Evolutionary conservation across 2,888 invertebrate species (phyloP).

Genomic region (Augiades crinisus): DNA sequence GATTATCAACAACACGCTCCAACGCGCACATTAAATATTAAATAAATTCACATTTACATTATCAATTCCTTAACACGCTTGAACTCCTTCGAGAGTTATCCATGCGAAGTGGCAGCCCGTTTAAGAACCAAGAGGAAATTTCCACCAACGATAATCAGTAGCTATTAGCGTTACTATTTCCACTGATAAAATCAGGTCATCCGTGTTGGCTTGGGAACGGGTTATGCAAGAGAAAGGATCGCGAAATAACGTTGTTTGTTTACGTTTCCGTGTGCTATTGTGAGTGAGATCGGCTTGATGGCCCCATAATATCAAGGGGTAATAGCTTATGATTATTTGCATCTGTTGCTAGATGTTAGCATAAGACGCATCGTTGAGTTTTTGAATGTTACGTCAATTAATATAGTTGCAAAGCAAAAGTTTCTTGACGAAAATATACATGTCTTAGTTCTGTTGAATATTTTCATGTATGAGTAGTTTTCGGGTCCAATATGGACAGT

Average conservation of each 20-base stretch:
- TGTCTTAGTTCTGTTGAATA: no score
- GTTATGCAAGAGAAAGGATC: constrained; percentile 25
- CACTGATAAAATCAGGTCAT: constrained; percentile 31
- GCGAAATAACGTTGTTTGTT: constrained; percentile 14
- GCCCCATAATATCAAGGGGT: no score
- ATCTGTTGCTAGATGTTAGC: no score
- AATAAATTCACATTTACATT: constrained; percentile 10
- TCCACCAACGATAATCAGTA: constrained; percentile 20
- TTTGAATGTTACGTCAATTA: no score
- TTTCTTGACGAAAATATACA: no score
- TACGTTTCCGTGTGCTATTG: constrained; percentile 30
- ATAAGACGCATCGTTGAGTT: no score
- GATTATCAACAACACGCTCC: neutral
- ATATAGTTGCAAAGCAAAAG: no score
- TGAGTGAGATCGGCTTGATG: neutral
- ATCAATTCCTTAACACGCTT: constrained; percentile 7
- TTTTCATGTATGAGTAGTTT: no score
- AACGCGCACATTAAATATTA: no score
- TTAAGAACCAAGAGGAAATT: constrained; percentile 23
- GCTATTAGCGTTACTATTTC: constrained; percentile 12
- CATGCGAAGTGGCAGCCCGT: neutral
- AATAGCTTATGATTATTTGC: no score
- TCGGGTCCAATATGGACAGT: no score
- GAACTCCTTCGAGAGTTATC: neutral
- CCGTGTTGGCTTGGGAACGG: constrained; percentile 28